A percentile compares a stretch with the other conserved stretches of the same genome.
phyloP scores from a whole-genome alignment of 2,113 vertebrate genomes.

The Cercopithecus mona region DNA sequence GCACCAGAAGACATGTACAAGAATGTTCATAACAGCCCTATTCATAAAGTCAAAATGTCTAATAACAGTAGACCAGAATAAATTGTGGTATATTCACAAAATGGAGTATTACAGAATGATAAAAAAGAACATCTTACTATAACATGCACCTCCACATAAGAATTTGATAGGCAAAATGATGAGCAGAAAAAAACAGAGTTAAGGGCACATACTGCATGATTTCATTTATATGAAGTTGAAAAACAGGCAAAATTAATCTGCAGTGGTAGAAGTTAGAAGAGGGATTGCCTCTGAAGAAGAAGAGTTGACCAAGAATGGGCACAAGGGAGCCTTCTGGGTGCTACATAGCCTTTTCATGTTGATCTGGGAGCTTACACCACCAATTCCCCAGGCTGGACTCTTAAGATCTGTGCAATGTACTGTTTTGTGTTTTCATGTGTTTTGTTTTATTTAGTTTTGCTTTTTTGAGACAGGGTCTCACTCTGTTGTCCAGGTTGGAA shows the following conservation, averaged over 20 bases:
- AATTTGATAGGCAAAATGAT: not conserved
- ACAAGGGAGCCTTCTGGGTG: not conserved
- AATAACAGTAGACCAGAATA: not conserved
- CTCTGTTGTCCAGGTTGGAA: too few species aligned
- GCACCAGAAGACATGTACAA: not conserved
- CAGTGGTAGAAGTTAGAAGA: not conserved
- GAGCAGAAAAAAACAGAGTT: not conserved
- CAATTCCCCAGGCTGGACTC: not conserved
- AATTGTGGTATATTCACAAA: not conserved
- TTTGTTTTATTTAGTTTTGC: too few species aligned
- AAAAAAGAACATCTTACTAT: not conserved
- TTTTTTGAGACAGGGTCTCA: too few species aligned
- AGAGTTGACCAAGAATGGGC: not conserved
- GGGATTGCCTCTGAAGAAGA: not conserved
- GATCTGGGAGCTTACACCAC: not conserved
- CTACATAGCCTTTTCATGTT: not conserved
- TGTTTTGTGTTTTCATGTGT: not conserved
- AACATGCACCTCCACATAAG: not conserved
- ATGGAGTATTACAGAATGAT: not conserved
- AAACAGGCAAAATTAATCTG: not conserved
- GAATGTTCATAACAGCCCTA: not conserved
- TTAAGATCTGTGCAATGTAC: not conserved
- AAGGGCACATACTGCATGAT: not conserved
- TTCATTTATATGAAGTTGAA: not conserved
- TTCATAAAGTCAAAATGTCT: not conserved